A percentile compares a stretch with the other conserved stretches of the same genome.
phyloP scores from a whole-genome alignment of 2,113 vertebrate genomes.

The Pollachius pollachius region DNA sequence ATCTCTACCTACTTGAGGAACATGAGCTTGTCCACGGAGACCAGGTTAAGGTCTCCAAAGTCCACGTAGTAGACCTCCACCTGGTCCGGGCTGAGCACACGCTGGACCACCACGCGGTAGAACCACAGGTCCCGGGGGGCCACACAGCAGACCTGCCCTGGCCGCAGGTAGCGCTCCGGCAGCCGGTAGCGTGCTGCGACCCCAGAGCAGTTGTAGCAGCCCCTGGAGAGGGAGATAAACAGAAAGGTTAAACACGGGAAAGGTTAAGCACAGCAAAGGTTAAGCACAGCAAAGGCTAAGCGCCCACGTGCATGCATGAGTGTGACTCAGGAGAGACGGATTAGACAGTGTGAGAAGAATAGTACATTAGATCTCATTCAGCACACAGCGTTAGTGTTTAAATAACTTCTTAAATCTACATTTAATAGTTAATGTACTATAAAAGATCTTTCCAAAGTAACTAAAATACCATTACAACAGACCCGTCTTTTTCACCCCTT shows the following conservation, averaged over 20 bases:
- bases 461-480: too few species aligned
- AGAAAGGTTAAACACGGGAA: neutral
- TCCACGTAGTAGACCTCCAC: constrained; percentile 89
- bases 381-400: too few species aligned
- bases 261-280: too few species aligned
- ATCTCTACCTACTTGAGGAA: constrained; percentile 87
- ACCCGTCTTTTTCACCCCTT: too few species aligned
- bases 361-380: too few species aligned
- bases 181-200: constrained; percentile 82
- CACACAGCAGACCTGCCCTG: constrained; percentile 86
- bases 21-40: constrained; percentile 74
- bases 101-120: constrained; percentile 87
- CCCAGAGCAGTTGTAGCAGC: constrained; percentile 79
- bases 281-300: too few species aligned
- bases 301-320: too few species aligned
- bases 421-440: too few species aligned
- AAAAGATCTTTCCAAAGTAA: too few species aligned
- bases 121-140: constrained; percentile 80
- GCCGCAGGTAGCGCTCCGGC: constrained; percentile 73
- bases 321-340: too few species aligned
- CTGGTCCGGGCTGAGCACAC: constrained; percentile 69
- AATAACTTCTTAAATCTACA: too few species aligned
- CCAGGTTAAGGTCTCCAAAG: constrained; percentile 78
- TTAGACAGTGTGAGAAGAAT: too few species aligned
- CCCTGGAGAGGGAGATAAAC: constrained; percentile 61